Base-by-base conservation (phyloP, 1,140 invertebrate genomes). In the Polyergus mexicanus region DNA sequence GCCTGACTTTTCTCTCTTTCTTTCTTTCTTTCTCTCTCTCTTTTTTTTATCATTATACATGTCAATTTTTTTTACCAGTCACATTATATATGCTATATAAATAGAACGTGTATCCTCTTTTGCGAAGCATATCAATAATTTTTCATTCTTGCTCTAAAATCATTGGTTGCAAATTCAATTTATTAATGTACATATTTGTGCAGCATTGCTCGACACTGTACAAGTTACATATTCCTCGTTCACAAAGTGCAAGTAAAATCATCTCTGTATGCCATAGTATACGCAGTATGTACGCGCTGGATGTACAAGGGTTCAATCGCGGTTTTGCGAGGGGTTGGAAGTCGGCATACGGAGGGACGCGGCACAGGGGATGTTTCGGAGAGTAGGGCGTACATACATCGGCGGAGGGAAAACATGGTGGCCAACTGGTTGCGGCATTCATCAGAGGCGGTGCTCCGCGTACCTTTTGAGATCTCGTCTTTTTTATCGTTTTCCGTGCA, bases 341-440 rank as follows among this genome's bases (percentile, higher is more conserved):
- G 86, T 90, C 89, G 89, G 76, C 78, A 72, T 66, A 71, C 83
- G 60, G 77, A 84, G 88, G 88, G 86, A 86, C 62, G 86, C 22
- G 86, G 32, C 51, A 63, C 72, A 60, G 89, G 88, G 89, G 86
- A 84, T 90, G 86, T 86, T 90, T 90, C 89, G 86, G 58, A 84
- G 78, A 86, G 86, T 86, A 90, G 89, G 89, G 86, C 89, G 89
- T 87, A 83, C 78, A 83, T 47, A 69, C 78, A 60, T 58, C 84
- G 83, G 78, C 83, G 89, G 86, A 90, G 89, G 89, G 92, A 92
- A 93, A 92, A 92, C 88, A 91, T 85, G 88, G 88, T 91, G 90
- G 90, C 91, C 90, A 83, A 93, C 93, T 93, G 92, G 90, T 92
- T 93, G 92, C 92, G 93, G 92, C 92, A 92, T 92, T 92, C 91